A percentile compares a stretch with the other conserved stretches of the same genome.
Conservation (phyloP, 2,113 vertebrate genomes). For the Toxotes jaculatrix region DNA sequence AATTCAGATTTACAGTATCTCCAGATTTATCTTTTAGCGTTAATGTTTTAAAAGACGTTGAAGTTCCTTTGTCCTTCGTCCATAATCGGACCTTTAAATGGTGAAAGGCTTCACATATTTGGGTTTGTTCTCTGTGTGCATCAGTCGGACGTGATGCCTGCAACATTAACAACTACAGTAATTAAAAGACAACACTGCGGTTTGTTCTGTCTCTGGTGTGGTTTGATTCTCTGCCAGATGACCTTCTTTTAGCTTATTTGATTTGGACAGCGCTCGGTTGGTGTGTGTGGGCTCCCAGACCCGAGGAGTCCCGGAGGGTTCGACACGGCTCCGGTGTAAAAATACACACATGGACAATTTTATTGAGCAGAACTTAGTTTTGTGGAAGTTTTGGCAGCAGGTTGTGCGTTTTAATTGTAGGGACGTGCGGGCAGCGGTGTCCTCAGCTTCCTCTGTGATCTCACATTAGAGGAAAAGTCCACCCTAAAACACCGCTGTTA, state of each 20-base stretch:
- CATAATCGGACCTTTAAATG: background rate
- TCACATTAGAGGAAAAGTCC: too few relatives aligned
- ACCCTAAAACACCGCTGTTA: too few relatives aligned
- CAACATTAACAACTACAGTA: background rate
- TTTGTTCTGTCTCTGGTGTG: conserved; percentile 1
- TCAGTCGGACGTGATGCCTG: background rate
- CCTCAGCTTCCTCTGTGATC: background rate
- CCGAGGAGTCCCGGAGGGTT: background rate
- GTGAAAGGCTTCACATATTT: background rate
- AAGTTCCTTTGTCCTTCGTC: background rate
- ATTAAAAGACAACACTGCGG: conserved; percentile 44
- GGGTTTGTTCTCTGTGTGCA: background rate
- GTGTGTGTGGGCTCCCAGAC: background rate
- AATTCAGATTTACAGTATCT: too few relatives aligned
- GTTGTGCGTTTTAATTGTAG: background rate
- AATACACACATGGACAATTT: background rate
- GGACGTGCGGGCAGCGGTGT: background rate
- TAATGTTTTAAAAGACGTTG: too few relatives aligned
- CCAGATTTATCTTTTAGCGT: background rate
- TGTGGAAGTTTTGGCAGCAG: background rate
- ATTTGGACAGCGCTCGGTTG: conserved; percentile 2
- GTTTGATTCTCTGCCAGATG: conserved; percentile 30
- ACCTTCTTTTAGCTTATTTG: conserved; percentile 11
- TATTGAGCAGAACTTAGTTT: background rate
- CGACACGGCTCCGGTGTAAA: background rate